A percentile compares a stretch with the other conserved stretches of the same genome.
These are phyloP conservation scores for Netelia virgata DNA, from an alignment of 2,888 invertebrate genomes.

Conservation along the genomic window DNA sequence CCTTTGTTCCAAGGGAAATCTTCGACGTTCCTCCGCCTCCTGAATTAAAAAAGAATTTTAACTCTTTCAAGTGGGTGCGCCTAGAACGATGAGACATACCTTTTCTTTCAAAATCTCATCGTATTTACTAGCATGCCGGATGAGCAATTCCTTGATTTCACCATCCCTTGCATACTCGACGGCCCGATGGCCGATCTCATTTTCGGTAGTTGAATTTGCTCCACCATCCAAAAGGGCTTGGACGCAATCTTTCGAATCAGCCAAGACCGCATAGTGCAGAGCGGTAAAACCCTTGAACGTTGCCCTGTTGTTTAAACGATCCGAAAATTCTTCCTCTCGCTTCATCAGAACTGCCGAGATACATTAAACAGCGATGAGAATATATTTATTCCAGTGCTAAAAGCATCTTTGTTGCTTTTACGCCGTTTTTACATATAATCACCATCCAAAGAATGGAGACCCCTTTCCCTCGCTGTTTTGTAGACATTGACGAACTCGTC, in stretches of 20 bases:
- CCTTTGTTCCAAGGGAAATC: conserved; percentile 93
- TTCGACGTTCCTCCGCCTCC: conserved; percentile 92
- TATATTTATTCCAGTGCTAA: background rate
- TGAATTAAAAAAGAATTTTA: conserved; percentile 72
- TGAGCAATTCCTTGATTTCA: conserved; percentile 88
- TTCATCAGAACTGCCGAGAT: conserved; percentile 86
- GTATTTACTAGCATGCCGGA: conserved; percentile 85
- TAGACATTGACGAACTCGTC: conserved; percentile 92
- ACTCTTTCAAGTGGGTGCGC: background rate
- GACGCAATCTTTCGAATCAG: conserved; percentile 89
- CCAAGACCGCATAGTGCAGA: conserved; percentile 94
- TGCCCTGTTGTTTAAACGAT: conserved; percentile 89
- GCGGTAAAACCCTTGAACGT: conserved; percentile 95
- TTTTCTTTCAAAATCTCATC: conserved; percentile 81
- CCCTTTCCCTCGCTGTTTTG: conserved; percentile 88
- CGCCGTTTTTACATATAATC: conserved; percentile 48
- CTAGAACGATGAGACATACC: conserved; percentile 65
- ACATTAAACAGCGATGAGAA: background rate
- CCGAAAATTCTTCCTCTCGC: conserved; percentile 94
- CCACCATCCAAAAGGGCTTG: conserved; percentile 90
- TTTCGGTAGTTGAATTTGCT: conserved; percentile 91
- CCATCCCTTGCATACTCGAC: conserved; percentile 90
- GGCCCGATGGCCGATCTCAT: conserved; percentile 92
- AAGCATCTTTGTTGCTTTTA: background rate
- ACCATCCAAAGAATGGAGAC: conserved; percentile 92